Evolutionary conservation across 2,113 vertebrate species (phyloP), one percentile per base, ranked within the genome.

Genomic region (Synodontis membranacea): DNA sequence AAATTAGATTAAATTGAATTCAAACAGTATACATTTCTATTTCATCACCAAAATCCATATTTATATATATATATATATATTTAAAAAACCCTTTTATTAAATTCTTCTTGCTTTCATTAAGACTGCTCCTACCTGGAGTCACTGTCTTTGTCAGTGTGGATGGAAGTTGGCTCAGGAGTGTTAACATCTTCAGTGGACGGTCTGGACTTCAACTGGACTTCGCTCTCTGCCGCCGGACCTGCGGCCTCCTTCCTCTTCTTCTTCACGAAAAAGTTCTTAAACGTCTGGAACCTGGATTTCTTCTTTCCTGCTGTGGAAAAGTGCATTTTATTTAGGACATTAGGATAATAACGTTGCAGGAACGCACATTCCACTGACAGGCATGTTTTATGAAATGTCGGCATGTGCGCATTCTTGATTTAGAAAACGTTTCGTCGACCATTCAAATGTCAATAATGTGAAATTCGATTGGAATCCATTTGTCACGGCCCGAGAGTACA

Each of bases 231-330:
- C 3, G 68, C 86, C 2, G 89, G 66, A 6, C 91, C 83, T 4
- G 91, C 86, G 2, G 90, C 68, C 23, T 96, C 96, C 91, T 96
- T 97, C 88, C 94, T 96, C 92, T 98, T 98, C 93, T 97, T 99
- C 93, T 97, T 97, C 75, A 93, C 94, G 90, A 98, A 99, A 82
- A 98, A 96, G 68, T 94, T 96, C 91, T 96, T 98, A 70, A 99
- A 96, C 0, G 91, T 95, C 95, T 96, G 96, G 93, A 99, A 99
- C 92, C 95, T 98, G 79, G 96, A 98, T 93, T 97, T 98, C 92
- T 97, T 99, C 94, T 97, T 98, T 88, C 95, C 98, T 98, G 89
- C 31, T 58, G 91, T 74, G 88, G 83, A 87, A 88, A 64, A 31
- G 34, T 3, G 4, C 10, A 50, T 11, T 21, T 37, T 17, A 80